These are phyloP conservation scores for Crotalus helleri DNA, from an alignment of 2,113 vertebrate species.

Conservation along the genomic window DNA sequence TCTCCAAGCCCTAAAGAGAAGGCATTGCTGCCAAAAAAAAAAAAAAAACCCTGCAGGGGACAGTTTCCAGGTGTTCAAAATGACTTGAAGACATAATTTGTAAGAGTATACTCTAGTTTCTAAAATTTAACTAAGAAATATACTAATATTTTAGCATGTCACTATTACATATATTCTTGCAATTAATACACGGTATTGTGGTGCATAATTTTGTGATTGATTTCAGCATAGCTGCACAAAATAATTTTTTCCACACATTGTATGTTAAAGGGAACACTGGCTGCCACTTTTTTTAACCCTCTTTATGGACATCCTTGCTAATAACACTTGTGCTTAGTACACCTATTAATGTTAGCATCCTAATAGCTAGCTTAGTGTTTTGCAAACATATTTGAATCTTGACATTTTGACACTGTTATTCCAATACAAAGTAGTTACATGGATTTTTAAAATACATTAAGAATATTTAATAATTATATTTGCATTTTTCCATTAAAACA, in stretches of 20 bases:
- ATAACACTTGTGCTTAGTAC: constrained; percentile 42
- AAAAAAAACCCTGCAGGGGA: background rate
- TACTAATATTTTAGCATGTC: background rate
- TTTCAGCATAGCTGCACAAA: background rate
- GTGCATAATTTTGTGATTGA: background rate
- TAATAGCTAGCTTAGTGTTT: constrained; percentile 54
- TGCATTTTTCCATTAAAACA: constrained; percentile 27
- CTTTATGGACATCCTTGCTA: constrained; percentile 23
- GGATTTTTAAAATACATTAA: constrained; percentile 16
- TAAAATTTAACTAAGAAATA: background rate
- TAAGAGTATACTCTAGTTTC: background rate
- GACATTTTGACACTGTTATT: constrained; percentile 33
- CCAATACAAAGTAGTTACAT: background rate
- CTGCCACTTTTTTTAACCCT: background rate
- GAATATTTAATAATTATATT: constrained; percentile 35
- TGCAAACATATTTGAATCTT: constrained; percentile 47
- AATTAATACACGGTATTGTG: background rate
- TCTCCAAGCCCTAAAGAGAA: background rate
- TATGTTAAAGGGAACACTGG: background rate
- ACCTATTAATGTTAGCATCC: constrained; percentile 66
- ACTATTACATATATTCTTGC: background rate
- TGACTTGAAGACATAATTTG: background rate
- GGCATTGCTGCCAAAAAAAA: background rate
- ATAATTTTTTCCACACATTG: background rate
- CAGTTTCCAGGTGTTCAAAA: background rate